Evolutionary conservation across 2,113 vertebrate genomes (phyloP), one percentile per base, ranked within the genome.

Genomic region (Ramphastos sulfuratus): DNA sequence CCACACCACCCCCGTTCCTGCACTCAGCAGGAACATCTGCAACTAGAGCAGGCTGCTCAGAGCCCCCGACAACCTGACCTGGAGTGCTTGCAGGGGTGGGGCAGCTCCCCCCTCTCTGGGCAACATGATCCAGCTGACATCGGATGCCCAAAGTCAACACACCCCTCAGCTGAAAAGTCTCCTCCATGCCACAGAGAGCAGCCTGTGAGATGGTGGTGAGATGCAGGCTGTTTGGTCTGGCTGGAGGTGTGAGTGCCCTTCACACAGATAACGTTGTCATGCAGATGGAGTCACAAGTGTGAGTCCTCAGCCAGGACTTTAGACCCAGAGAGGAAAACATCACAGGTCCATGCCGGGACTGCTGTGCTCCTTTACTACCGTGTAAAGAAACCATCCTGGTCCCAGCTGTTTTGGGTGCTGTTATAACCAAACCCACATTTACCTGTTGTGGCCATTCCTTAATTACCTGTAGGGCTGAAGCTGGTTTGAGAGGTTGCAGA

Each of bases 401-500:
- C 52, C 85, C 20, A 25, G 8, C 30, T 1, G 13, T 4, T 55
- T 28, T 18, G 59, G 30, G 39, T 5, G 42, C 15, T 2, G 1
- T 72, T n/a, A 4, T 10, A 60, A 5, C 85, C 15, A 2, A 5
- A 37, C 31, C 54, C 2, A 2, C 3, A 30, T 44, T 37, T 3
- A 2, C 35, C 25, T 15, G 6, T 21, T 0, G 0, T 5, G 4
- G n/a, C 58, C 8, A 1, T 2, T 63, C 25, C 0, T 46, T 6
- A 7, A 6, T 7, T 18, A 31, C 50, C 28, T 13, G 20, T 1
- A 18, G 27, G 1, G 44, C 20, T 28, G 76, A 66, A 85, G 81
- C 3, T 7, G 52, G 52, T 39, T 28, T 14, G 76, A 4, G 42
- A 58, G 44, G 63, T 55, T 27, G 71, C 18, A 54, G 71, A 65